Evolutionary conservation across 2,797 vertebrate species (phyloP).

Genomic region (Enteromius paludinosus): DNA sequence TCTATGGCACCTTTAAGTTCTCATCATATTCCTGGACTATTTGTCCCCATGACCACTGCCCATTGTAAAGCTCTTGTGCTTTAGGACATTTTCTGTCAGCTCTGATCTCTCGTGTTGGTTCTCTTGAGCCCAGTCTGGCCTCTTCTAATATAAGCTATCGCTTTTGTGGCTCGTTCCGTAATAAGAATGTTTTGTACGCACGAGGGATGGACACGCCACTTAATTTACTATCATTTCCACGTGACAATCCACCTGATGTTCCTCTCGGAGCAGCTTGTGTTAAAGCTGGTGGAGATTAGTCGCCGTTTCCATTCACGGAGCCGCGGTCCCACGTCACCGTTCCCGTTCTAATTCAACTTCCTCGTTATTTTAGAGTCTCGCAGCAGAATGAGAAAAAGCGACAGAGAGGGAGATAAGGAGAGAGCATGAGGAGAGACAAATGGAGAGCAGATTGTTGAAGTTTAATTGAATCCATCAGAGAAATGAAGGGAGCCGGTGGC

Average conservation of each 20-base stretch:
- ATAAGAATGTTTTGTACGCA: too few relatives aligned
- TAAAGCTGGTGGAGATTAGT: constrained; percentile 68
- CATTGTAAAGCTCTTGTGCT: constrained; percentile 11
- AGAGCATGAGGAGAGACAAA: constrained; percentile 40
- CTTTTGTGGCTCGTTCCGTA: background rate
- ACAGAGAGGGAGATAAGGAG: constrained; percentile 34
- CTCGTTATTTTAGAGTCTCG: constrained; percentile 20
- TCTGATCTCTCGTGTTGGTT: constrained; percentile 11
- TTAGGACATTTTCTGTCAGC: constrained; percentile 22
- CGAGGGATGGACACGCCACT: background rate
- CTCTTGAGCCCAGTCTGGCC: constrained; percentile 7
- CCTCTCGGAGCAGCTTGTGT: constrained; percentile 55
- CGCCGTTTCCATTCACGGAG: constrained; percentile 57
- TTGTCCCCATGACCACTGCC: constrained; percentile 21
- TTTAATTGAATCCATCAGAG: constrained; percentile 44
- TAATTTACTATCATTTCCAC: constrained; percentile 13
- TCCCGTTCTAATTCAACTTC: constrained; percentile 18
- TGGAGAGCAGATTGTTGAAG: constrained; percentile 40
- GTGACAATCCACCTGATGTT: constrained; percentile 8
- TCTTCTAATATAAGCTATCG: constrained; percentile 8
- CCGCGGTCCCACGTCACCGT: background rate
- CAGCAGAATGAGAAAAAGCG: constrained; percentile 5
- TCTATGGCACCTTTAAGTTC: too few relatives aligned
- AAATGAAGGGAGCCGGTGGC: constrained; percentile 18
- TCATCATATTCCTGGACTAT: background rate